Evolutionary conservation across 2,888 invertebrate species (phyloP), one percentile per base, ranked within the genome.

Genomic region (Dicranocentrus wangi): DNA sequence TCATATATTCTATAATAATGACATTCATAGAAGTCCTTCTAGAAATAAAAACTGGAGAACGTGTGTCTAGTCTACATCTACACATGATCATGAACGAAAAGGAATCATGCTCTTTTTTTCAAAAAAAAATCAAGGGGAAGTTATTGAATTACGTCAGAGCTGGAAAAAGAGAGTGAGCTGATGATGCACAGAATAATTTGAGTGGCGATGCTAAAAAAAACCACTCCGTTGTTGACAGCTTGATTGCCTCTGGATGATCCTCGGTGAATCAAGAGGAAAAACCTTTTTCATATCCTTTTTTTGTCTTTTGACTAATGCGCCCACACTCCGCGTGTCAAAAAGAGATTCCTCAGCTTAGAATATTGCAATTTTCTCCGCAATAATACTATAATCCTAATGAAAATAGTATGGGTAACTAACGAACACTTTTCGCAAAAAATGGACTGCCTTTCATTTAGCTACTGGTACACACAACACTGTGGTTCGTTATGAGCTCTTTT

Each of bases 191-290:
- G 65, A 42, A 43, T 43, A 65, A 65, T 27, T 21, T 60, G 1
- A 42, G 43, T 42, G 65, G 7, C 42, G 58, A 8, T 13, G 21
- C n/a, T n/a, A n/a, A n/a, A n/a, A n/a, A n/a, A 27, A 60, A 61
- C 47, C 43, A 61, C 32, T 69, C 69, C 32, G 19, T 21, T 23
- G 77, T 32, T 77, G 77, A 77, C 77, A 77, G 53, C 27, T 77
- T 76, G 76, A 76, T 69, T 68, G 68, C 68, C 55, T 55, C 15
- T 10, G n/a, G n/a, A 63, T 61, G 47, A 72, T 60, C 51, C 27
- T 15, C 28, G 10, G 17, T 13, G 47, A 5, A 51, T n/a, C n/a
- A n/a, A n/a, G n/a, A n/a, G n/a, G 15, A 63, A 32, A 53, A 53
- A 21, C 15, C 43, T 19, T 23, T 63, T 63, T 23, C 47, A 10